phyloP scores from a whole-genome alignment of 2,797 vertebrate genomes.

The Oryzias sinensis region DNA sequence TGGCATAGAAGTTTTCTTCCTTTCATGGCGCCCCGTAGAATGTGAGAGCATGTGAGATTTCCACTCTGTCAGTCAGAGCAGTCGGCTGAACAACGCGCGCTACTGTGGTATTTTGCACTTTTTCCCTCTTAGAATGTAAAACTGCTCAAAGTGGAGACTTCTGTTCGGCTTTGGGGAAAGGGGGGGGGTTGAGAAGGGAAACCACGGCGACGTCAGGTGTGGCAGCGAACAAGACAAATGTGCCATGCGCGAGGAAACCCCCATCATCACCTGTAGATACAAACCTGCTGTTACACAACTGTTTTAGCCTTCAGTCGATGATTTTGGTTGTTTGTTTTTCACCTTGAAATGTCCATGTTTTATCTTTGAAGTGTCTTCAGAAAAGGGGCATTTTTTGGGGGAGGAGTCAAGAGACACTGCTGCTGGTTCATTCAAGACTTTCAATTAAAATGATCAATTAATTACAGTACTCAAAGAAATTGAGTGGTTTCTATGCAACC shows the following conservation, averaged over 20 bases:
- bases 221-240: conserved; percentile 15
- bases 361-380: conserved; percentile 22
- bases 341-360: neutral
- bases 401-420: conserved; percentile 36
- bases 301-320: conserved; percentile 11
- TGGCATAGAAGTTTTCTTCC: conserved; percentile 64
- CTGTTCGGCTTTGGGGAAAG: conserved; percentile 6
- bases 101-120: conserved; percentile 71
- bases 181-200: conserved; percentile 17
- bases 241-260: conserved; percentile 10
- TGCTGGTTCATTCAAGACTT: conserved; percentile 51
- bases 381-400: conserved; percentile 16
- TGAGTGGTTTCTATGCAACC: conserved; percentile 93
- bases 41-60: conserved; percentile 48
- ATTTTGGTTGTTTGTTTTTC: conserved; percentile 12
- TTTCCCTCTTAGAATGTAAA: conserved; percentile 68
- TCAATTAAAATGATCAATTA: conserved; percentile 68
- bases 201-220: neutral
- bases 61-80: conserved; percentile 7
- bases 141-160: conserved; percentile 20
- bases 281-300: conserved; percentile 19
- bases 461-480: conserved; percentile 74
- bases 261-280: conserved; percentile 9
- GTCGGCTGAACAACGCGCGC: conserved; percentile 17
- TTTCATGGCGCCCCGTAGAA: conserved; percentile 46